phyloP scores from a whole-genome alignment of 2,888 invertebrate genomes.

The Quadroppia sp. region DNA sequence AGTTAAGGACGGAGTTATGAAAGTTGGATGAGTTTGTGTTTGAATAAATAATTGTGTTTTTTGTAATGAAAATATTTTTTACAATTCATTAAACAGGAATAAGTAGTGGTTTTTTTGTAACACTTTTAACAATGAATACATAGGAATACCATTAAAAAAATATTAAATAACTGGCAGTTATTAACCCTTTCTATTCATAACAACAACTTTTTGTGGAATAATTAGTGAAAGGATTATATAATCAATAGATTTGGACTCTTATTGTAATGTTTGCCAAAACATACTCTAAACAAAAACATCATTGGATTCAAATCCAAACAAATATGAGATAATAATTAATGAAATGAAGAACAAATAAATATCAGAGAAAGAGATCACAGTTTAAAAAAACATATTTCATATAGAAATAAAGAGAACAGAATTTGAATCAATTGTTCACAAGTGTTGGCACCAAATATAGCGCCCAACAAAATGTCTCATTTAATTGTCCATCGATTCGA shows the following conservation, averaged over 20 bases:
- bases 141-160: neutral
- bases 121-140: neutral
- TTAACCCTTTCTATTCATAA: neutral
- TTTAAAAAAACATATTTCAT: no score
- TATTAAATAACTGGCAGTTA: conserved; percentile 14
- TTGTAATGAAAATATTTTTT: neutral
- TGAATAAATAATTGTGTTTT: conserved; percentile 18
- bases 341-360: no score
- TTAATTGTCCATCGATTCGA: neutral
- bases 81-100: neutral
- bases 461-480: neutral
- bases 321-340: no score
- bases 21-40: neutral
- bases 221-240: no score
- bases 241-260: no score
- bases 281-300: no score
- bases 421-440: conserved; percentile 6
- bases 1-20: conserved; percentile 25
- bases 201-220: neutral
- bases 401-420: no score
- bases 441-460: conserved; percentile 15
- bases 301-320: no score
- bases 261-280: no score
- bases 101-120: neutral
- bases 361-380: no score